phyloP scores from a whole-genome alignment of 2,797 vertebrate species.

The Xyrichtys novacula region DNA sequence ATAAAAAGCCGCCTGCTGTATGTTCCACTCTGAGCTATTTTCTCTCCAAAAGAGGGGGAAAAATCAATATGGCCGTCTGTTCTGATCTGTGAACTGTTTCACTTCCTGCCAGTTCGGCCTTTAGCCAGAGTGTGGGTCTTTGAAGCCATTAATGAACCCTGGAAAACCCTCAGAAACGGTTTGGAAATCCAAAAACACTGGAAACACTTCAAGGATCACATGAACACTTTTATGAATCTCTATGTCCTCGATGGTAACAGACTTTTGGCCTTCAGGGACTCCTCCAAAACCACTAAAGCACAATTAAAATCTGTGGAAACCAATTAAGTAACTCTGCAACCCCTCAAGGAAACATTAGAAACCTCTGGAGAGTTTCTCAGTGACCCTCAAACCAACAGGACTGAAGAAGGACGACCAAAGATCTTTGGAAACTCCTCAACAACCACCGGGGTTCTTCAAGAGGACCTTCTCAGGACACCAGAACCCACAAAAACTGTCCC shows the following conservation, averaged over 20 bases:
- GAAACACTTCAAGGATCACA: slow-evolving; percentile 9
- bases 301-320: background rate
- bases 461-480: background rate
- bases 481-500: too few relatives aligned
- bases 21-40: background rate
- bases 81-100: background rate
- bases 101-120: background rate
- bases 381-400: background rate
- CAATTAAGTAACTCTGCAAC: background rate
- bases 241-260: background rate
- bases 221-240: background rate
- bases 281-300: background rate
- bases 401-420: background rate
- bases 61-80: background rate
- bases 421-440: too few relatives aligned
- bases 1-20: background rate
- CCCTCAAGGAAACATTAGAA: background rate
- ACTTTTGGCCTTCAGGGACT: background rate
- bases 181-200: background rate
- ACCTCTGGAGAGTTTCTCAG: background rate
- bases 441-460: too few relatives aligned
- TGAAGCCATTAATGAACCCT: slow-evolving; percentile 3
- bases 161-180: background rate
- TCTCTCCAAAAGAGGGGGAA: background rate
- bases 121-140: background rate